These are phyloP conservation scores for Tretioscincus oriximinensis DNA, from an alignment of 2,113 vertebrate species.

Conservation along the genomic window DNA sequence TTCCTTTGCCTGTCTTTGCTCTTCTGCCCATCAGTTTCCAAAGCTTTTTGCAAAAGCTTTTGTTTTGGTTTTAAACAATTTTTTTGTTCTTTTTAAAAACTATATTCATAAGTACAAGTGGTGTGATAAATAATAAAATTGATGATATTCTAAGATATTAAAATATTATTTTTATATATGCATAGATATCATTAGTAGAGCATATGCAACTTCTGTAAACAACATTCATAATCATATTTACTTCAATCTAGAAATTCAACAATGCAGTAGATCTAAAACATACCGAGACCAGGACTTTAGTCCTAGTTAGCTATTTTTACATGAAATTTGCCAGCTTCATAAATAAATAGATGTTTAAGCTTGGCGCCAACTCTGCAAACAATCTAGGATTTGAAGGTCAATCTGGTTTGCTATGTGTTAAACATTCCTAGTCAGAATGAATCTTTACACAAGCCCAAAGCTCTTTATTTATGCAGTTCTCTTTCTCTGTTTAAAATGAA, in stretches of 20 bases:
- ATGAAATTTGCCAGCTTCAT: constrained; percentile 11
- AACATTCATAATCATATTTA: background rate
- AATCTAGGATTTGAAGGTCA: constrained; percentile 14
- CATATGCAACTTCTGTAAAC: background rate
- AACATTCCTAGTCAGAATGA: constrained; percentile 1
- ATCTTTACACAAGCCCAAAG: background rate
- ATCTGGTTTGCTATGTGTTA: accelerated
- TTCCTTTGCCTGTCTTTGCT: no score
- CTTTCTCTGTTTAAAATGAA: background rate
- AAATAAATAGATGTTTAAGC: constrained; percentile 26
- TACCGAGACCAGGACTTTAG: background rate
- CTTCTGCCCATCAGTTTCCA: background rate
- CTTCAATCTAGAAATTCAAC: background rate
- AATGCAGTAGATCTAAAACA: background rate
- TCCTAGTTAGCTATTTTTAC: constrained; percentile 18
- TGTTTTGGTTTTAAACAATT: no score
- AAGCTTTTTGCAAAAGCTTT: background rate
- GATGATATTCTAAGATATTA: background rate
- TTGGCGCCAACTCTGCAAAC: constrained; percentile 11
- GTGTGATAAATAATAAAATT: background rate
- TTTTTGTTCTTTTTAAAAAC: background rate
- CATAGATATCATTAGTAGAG: background rate
- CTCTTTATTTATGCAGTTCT: background rate
- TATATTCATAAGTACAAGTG: background rate
- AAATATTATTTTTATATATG: background rate